These are phyloP conservation scores for Apotomis turbidana DNA, from an alignment of 2,888 invertebrate species.

Conservation along the genomic window DNA sequence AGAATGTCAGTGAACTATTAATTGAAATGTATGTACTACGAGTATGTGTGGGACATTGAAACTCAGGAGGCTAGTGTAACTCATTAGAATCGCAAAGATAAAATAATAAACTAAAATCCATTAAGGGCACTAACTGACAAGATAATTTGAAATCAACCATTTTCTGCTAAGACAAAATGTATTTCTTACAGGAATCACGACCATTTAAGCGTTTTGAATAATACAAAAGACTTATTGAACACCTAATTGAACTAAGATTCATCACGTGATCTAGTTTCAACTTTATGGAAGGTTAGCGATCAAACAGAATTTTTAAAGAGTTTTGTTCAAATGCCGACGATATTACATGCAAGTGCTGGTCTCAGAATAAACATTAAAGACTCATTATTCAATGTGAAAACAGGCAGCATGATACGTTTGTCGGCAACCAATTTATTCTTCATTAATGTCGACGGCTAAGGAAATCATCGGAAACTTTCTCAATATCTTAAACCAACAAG, in stretches of 20 bases:
- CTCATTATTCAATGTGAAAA: conserved; percentile 24
- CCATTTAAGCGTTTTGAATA: conserved; percentile 11
- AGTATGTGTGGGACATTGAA: too few relatives aligned
- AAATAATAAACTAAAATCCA: too few relatives aligned
- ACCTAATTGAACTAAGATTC: too few relatives aligned
- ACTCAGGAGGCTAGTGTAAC: too few relatives aligned
- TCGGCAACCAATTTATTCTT: conserved; percentile 42
- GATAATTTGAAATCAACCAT: neutral
- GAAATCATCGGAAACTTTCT: conserved; percentile 12
- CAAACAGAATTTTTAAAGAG: neutral
- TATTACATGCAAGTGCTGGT: neutral
- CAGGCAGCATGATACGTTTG: conserved; percentile 26
- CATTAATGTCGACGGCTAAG: conserved; percentile 37
- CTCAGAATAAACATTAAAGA: conserved; percentile 15
- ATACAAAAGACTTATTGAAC: conserved; percentile 7
- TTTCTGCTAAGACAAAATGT: neutral
- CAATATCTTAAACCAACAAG: neutral
- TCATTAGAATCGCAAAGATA: too few relatives aligned
- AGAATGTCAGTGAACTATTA: too few relatives aligned
- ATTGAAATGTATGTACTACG: too few relatives aligned
- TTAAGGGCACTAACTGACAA: too few relatives aligned
- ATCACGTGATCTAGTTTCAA: too few relatives aligned
- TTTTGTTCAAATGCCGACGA: neutral
- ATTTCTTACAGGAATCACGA: conserved; percentile 2
- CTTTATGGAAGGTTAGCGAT: too few relatives aligned